phyloP scores from a whole-genome alignment of 2,797 vertebrate genomes.

The Chaenodraco wilsoni region DNA sequence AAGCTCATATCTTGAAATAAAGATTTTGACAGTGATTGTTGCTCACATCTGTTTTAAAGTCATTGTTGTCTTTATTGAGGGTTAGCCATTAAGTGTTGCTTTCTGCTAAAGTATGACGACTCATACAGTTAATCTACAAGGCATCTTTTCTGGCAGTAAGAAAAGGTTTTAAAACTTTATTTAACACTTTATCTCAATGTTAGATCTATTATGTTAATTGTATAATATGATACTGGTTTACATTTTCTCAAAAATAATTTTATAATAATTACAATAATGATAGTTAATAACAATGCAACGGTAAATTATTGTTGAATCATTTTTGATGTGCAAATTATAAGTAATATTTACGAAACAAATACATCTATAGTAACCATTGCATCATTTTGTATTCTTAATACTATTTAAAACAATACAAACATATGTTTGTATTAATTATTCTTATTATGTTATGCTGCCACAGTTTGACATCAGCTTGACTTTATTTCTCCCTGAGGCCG shows the following conservation, averaged over 20 bases:
- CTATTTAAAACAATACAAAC: not conserved
- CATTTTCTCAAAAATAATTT: too few species aligned
- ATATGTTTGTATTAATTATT: not conserved
- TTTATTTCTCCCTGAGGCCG: not conserved
- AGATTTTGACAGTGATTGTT: not conserved
- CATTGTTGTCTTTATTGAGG: not conserved
- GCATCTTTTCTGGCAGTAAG: not conserved
- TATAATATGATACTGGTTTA: too few species aligned
- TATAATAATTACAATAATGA: too few species aligned
- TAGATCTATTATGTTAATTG: too few species aligned
- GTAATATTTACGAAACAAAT: too few species aligned
- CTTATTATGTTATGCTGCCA: not conserved
- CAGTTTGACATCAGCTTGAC: not conserved
- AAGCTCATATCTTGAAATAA: slow-evolving; percentile 5
- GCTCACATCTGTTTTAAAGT: not conserved
- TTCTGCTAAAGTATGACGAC: not conserved
- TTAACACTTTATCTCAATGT: not conserved
- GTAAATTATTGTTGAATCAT: too few species aligned
- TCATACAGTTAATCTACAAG: not conserved
- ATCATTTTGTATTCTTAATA: not conserved
- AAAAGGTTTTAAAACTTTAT: not conserved
- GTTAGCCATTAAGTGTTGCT: not conserved
- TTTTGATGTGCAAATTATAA: too few species aligned
- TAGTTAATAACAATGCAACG: too few species aligned
- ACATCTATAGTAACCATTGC: not conserved